phyloP scores from a whole-genome alignment of 2,888 invertebrate genomes.

The Drosophila pegasa region DNA sequence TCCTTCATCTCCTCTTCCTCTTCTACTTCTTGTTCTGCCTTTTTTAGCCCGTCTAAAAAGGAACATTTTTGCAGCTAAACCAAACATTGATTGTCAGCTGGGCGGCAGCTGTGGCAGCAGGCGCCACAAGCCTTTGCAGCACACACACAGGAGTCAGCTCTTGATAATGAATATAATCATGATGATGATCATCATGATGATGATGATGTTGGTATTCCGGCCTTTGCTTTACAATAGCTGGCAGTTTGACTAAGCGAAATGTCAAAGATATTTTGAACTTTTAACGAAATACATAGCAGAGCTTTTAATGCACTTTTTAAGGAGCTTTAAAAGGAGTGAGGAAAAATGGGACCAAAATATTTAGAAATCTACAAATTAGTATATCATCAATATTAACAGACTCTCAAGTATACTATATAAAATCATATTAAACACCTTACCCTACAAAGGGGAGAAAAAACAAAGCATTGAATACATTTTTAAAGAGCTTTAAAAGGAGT shows the following conservation, averaged over 20 bases:
- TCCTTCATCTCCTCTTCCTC: too few relatives aligned
- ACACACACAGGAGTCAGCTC: slow-evolving; percentile 13
- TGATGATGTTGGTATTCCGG: slow-evolving; percentile 34
- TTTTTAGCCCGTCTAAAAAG: slow-evolving; percentile 43
- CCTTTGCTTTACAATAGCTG: slow-evolving; percentile 39
- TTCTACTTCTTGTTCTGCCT: slow-evolving; percentile 4
- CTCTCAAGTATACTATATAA: too few relatives aligned
- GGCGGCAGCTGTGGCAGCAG: slow-evolving; percentile 24
- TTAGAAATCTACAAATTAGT: too few relatives aligned
- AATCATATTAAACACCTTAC: too few relatives aligned
- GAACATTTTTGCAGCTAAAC: slow-evolving; percentile 72
- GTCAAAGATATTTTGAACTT: slow-evolving; percentile 13
- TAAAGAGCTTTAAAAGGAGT: too few relatives aligned
- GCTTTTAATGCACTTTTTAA: slow-evolving; percentile 10
- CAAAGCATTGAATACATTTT: too few relatives aligned
- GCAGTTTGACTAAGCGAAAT: slow-evolving; percentile 34
- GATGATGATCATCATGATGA: slow-evolving; percentile 15
- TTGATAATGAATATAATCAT: slow-evolving; percentile 13
- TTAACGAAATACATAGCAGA: background rate
- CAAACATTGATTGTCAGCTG: slow-evolving; percentile 81
- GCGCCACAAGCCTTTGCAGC: slow-evolving; percentile 9
- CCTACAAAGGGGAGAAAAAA: too few relatives aligned
- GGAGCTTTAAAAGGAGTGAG: too few relatives aligned
- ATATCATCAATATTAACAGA: too few relatives aligned
- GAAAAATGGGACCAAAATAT: too few relatives aligned